These are phyloP conservation scores for Calephelis virginiensis DNA, from an alignment of 1,140 invertebrate species.

Conservation along the genomic window DNA sequence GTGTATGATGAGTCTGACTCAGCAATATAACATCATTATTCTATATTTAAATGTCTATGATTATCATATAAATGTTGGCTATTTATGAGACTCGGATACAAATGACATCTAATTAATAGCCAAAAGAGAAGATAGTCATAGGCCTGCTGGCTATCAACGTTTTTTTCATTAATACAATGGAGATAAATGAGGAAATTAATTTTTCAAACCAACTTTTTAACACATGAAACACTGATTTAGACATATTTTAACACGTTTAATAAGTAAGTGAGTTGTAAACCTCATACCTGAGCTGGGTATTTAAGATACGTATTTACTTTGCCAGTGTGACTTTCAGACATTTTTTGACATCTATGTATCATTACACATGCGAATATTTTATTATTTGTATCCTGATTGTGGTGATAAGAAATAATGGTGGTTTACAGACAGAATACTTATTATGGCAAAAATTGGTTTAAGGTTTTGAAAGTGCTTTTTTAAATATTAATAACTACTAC, in stretches of 20 bases:
- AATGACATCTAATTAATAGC: conserved; percentile 6
- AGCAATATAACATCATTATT: conserved; percentile 8
- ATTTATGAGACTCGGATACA: not conserved
- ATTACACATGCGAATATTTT: too few species aligned
- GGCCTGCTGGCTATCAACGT: not conserved
- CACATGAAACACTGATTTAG: not conserved
- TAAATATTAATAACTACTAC: too few species aligned
- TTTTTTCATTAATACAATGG: not conserved
- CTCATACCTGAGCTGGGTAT: too few species aligned
- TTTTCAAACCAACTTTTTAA: not conserved
- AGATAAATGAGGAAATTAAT: not conserved
- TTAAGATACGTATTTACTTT: too few species aligned
- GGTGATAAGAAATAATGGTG: too few species aligned
- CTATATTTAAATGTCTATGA: conserved; percentile 11
- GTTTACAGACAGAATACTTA: too few species aligned
- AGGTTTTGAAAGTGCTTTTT: too few species aligned
- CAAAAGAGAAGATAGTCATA: conserved; percentile 4
- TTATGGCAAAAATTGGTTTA: too few species aligned
- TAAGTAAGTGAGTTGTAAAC: too few species aligned
- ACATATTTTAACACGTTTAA: not conserved
- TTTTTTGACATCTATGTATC: too few species aligned
- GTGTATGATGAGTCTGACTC: not conserved
- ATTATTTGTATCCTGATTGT: too few species aligned
- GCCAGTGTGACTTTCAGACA: too few species aligned
- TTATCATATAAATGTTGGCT: conserved; percentile 12